Evolutionary conservation across 2,797 vertebrate genomes (phyloP), one percentile per base, ranked within the genome.

Genomic region (Danionella dracula): DNA sequence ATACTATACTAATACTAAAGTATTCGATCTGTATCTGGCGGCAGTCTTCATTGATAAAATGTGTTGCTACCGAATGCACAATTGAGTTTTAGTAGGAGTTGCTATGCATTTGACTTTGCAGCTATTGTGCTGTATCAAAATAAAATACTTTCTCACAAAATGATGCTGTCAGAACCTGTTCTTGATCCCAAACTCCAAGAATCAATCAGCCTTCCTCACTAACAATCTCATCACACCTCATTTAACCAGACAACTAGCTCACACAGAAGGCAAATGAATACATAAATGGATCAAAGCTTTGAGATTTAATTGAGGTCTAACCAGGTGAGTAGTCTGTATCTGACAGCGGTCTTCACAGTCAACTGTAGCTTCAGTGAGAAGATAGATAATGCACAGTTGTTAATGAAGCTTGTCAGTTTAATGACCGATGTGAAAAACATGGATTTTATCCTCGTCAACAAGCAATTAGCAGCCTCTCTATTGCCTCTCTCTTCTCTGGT

Each of bases 271-370:
- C 64, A 35, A 49, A 56, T 0, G 64, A 41, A 57, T 57, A 37
- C 50, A 48, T 32, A 34, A 49, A 12, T 29, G 9, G 15, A 61
- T 57, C 42, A 56, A 44, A 49, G 51, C 54, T 13, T 23, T 70
- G 16, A 37, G 38, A 44, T 11, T 10, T 70, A 70, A 70, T 42
- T 49, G 60, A 35, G 54, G 68, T 53, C 46, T 50, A 59, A 59
- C 62, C 55, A 66, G 60, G 69, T 66, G 40, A 65, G 55, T 46
- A 50, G 45, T 42, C 21, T 9, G 8, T 42, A 4, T 58, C 68
- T 57, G 44, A 42, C 37, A 44, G 42, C 15, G n/a, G 51, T 63
- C 59, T 66, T 45, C 8, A 15, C 40, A 45, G 62, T 29, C 45
- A 66, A 56, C 32, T 55, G 37, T 46, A 40, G 34, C 40, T 66